Conservation (phyloP, 2,113 vertebrate species). For the Hemichromis elongatus region DNA sequence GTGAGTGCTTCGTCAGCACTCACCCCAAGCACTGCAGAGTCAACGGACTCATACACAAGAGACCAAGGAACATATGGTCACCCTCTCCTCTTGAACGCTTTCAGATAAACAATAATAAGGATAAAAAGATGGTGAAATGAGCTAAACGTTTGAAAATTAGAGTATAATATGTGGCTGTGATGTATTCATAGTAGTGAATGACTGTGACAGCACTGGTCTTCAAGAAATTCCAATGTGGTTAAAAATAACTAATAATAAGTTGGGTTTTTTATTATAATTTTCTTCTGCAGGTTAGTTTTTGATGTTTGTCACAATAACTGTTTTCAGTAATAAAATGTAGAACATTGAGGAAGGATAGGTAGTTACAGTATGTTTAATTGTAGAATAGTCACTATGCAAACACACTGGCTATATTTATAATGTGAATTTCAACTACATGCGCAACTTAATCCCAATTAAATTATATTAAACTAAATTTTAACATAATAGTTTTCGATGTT, state of each 20-base stretch:
- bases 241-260: background rate
- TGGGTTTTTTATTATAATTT: background rate
- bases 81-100: background rate
- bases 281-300: background rate
- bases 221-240: background rate
- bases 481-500: background rate
- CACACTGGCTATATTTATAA: background rate
- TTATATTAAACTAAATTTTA: fast-evolving
- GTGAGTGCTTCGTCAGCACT: constrained; percentile 50
- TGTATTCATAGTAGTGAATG: background rate
- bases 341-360: fast-evolving
- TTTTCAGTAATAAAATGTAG: background rate
- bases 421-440: too few relatives aligned
- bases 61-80: background rate
- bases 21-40: background rate
- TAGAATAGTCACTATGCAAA: background rate
- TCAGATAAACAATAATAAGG: background rate
- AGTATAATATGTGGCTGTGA: background rate
- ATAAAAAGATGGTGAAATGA: background rate
- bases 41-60: background rate
- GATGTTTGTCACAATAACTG: background rate
- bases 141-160: background rate
- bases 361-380: background rate
- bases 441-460: background rate
- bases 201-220: background rate